Conservation (phyloP, 2,113 vertebrate genomes). For the Nyctereutes procyonoides region DNA sequence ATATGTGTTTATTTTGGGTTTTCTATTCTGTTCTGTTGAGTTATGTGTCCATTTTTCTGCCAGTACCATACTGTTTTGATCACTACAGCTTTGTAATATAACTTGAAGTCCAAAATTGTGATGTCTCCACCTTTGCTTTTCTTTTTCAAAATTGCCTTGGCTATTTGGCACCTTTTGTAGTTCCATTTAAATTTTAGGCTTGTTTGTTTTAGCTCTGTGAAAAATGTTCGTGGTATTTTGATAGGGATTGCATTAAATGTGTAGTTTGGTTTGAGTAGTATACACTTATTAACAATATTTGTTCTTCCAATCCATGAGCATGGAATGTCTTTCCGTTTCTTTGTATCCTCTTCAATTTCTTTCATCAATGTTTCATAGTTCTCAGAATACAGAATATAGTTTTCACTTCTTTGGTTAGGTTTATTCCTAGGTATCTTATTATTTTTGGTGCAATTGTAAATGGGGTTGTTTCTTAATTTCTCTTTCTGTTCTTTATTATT, state of each 20-base stretch:
- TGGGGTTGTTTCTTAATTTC: background rate
- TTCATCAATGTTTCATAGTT: background rate
- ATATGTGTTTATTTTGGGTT: background rate
- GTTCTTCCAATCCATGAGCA: background rate
- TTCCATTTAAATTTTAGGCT: background rate
- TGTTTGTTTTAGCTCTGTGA: background rate
- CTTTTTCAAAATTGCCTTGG: background rate
- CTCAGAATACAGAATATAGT: background rate
- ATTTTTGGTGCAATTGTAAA: background rate
- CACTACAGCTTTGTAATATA: background rate
- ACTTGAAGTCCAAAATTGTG: background rate
- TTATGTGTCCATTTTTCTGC: background rate
- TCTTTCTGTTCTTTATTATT: background rate
- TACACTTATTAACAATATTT: background rate
- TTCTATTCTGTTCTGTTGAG: background rate
- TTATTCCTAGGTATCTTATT: background rate
- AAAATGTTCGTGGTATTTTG: background rate
- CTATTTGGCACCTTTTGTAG: background rate
- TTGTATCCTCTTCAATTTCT: background rate
- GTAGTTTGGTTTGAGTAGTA: background rate
- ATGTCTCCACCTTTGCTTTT: background rate
- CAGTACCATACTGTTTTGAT: background rate
- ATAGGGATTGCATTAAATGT: background rate
- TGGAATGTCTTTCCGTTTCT: background rate
- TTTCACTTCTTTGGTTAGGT: background rate